Percentiles rank a stretch among this genome's conserved stretches.
These are phyloP conservation scores for Oreotrochilus melanogaster DNA, from an alignment of 2,113 vertebrate genomes.

Conservation along the genomic window DNA sequence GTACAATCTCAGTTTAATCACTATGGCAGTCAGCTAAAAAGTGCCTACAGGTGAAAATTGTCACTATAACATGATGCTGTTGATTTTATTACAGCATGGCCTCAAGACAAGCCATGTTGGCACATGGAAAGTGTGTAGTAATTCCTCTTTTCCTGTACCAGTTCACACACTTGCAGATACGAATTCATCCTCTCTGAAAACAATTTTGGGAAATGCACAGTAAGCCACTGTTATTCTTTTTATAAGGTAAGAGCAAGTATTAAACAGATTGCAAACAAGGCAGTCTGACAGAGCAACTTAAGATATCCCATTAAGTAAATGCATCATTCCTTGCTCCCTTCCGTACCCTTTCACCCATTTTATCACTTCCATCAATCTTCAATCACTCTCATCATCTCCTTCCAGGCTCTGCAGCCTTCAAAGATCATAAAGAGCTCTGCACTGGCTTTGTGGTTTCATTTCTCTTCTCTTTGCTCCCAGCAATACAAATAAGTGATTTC, in stretches of 20 bases:
- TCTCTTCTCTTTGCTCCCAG: slow-evolving; percentile 32
- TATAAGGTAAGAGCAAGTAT: not conserved
- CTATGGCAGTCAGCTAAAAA: not conserved
- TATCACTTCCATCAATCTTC: slow-evolving; percentile 67
- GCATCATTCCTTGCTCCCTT: not conserved
- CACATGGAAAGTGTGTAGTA: not conserved
- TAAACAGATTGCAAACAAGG: slow-evolving; percentile 21
- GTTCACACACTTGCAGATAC: not conserved
- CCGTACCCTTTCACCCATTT: slow-evolving; percentile 30
- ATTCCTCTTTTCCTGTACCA: not conserved
- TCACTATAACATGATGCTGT: not conserved
- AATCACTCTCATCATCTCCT: slow-evolving; percentile 31
- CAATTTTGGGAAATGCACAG: not conserved
- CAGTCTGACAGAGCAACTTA: slow-evolving; percentile 3
- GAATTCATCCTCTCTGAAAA: not conserved
- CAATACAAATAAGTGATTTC: slow-evolving; percentile 60
- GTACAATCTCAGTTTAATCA: slow-evolving; percentile 1
- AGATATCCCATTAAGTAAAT: slow-evolving; percentile 37
- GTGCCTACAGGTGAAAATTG: slow-evolving; percentile 8
- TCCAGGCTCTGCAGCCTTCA: not conserved
- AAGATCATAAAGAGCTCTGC: not conserved
- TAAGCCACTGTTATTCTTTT: not conserved
- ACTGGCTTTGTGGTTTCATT: slow-evolving; percentile 25
- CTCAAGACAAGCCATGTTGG: not conserved
- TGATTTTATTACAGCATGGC: not conserved